phyloP scores from a whole-genome alignment of 2,797 vertebrate genomes.

The Todus mexicanus region DNA sequence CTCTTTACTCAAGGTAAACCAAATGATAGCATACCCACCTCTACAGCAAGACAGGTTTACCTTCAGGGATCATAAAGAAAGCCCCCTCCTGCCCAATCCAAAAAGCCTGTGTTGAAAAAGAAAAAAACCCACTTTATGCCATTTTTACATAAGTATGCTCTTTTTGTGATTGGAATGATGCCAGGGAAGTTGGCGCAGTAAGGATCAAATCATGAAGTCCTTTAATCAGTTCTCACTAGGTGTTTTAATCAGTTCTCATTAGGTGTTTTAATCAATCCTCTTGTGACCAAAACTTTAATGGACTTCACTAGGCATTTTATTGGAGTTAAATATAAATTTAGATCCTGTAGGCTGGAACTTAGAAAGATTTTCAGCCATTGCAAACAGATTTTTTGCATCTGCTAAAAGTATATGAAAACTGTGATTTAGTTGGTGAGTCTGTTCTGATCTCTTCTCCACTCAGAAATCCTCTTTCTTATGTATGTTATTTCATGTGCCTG shows the following conservation, averaged over 20 bases:
- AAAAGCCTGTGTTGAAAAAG: background rate
- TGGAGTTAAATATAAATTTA: background rate
- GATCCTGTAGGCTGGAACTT: background rate
- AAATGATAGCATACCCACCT: background rate
- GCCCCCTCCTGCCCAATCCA: background rate
- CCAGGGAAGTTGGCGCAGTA: background rate
- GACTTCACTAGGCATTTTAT: background rate
- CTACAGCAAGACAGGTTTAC: background rate
- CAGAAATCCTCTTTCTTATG: background rate
- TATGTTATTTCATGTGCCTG: background rate
- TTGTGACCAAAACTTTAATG: background rate
- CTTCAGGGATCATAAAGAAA: background rate
- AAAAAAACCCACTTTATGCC: background rate
- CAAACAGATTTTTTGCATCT: background rate
- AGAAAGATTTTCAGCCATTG: background rate
- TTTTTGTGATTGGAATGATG: background rate
- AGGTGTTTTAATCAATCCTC: background rate
- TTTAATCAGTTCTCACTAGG: background rate
- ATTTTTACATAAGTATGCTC: background rate
- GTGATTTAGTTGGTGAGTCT: background rate
- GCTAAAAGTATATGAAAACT: background rate
- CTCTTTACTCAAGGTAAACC: background rate
- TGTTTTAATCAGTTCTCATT: background rate
- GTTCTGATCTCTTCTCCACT: background rate
- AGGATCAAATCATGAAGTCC: background rate